Evolutionary conservation across 2,797 vertebrate species (phyloP).

Genomic region (Macropodus opercularis): DNA sequence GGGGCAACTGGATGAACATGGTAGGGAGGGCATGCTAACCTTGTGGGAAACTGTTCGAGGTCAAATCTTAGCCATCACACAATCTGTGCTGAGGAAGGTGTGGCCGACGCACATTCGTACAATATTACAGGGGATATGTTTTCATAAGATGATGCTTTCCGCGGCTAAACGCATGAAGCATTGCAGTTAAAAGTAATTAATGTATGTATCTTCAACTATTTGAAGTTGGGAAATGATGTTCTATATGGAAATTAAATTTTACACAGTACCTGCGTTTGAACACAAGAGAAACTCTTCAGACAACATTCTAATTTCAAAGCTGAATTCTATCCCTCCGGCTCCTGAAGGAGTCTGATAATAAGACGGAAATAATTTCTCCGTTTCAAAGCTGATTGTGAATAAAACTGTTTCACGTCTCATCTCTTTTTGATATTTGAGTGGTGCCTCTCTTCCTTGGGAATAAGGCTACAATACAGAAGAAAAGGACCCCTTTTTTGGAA

Average conservation of each 20-base stretch:
- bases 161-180: background rate
- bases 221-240: constrained; percentile 13
- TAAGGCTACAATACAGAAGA: constrained; percentile 43
- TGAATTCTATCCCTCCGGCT: constrained; percentile 15
- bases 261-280: constrained; percentile 6
- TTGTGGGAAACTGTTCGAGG: constrained; percentile 73
- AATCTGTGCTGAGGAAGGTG: constrained; percentile 25
- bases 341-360: constrained; percentile 50
- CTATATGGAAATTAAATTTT: constrained; percentile 22
- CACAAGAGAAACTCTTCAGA: constrained; percentile 3
- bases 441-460: constrained; percentile 31
- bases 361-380: constrained; percentile 58
- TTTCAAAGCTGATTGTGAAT: constrained; percentile 64
- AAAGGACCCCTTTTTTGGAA: no score
- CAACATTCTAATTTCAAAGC: constrained; percentile 9
- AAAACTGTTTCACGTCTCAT: constrained; percentile 53
- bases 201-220: constrained; percentile 3
- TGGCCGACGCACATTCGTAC: constrained; percentile 20
- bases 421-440: constrained; percentile 43
- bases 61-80: constrained; percentile 59
- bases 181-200: background rate
- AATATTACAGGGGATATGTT: background rate
- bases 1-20: constrained; percentile 68
- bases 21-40: constrained; percentile 75
- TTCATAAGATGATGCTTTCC: background rate